Base-by-base conservation (phyloP, 2,113 vertebrate species). In the Epinephelus fuscoguttatus region DNA sequence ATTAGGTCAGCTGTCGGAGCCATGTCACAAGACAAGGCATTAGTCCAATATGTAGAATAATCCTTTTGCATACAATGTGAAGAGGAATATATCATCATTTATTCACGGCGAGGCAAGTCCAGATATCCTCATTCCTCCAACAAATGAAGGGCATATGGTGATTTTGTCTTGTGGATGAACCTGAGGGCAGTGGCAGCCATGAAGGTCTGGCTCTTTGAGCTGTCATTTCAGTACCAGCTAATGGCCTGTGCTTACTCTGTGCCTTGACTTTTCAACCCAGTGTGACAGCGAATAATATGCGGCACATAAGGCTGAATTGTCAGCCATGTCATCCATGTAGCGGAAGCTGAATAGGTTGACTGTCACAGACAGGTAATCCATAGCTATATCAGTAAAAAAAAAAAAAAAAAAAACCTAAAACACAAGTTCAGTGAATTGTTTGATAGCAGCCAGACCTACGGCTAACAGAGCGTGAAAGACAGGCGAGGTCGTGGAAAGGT, bases 1-100 rank as follows among this genome's bases (percentile, higher is more conserved):
- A 93, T 93, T 92, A 90, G 91, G 89, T 92, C 90, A 92, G 84
- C 75, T 89, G 84, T 89, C 86, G 15, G 78, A 84, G 83, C 74
- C 84, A 86, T 50, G 69, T 93, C 93, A 92, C 85, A 82, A 81
- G 87, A 86, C 88, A 47, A 69, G 80, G 69, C 82, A 94, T 90
- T 92, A 88, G 75, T 91, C 84, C 87, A 73, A 89, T 86, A 88
- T 87, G 84, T 88, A 84, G 87, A 84, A 72, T 72, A 75, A 84
- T 78, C 66, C 47, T 75, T 85, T 81, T 84, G 86, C 84, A 88
- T 84, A 83, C 75, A 84, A 75, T 77, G 68, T 85, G 72, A 79
- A 78, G 74, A 83, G 27, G 59, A 80, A 89, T 91, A 88, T 37
- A 87, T 89, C 66, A 88, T 91, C 76, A 90, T 87, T 82, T 88